Conservation (phyloP, 2,113 vertebrate genomes). For the Sinosuthora webbiana region DNA sequence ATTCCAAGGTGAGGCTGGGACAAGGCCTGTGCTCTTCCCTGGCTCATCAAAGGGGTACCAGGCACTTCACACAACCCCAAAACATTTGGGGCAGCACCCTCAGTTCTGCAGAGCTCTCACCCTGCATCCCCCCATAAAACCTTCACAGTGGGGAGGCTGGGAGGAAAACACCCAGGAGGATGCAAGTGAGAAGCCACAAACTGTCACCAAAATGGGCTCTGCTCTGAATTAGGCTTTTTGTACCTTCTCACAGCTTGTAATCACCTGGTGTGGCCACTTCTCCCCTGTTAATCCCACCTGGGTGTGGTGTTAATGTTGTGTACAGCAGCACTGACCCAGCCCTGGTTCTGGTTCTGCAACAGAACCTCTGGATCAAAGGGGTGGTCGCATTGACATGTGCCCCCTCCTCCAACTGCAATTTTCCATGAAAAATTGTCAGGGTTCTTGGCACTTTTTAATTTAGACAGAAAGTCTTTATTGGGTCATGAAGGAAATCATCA, state of each 20-base stretch:
- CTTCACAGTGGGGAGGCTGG: neutral
- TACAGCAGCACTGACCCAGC: neutral
- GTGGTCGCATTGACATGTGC: neutral
- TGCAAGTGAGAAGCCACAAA: neutral
- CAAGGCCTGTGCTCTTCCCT: neutral
- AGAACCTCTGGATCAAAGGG: neutral
- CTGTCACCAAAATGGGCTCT: neutral
- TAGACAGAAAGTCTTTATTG: slow-evolving; percentile 3
- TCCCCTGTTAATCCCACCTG: neutral
- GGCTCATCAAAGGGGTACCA: neutral
- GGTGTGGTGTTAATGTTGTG: too few species aligned
- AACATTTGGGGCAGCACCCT: neutral
- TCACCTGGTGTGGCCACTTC: neutral
- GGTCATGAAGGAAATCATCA: slow-evolving; percentile 31
- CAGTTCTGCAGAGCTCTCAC: neutral
- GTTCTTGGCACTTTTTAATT: slow-evolving; percentile 33
- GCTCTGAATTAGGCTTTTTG: neutral
- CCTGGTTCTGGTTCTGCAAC: neutral
- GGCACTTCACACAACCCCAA: neutral
- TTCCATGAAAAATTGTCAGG: neutral
- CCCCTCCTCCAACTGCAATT: neutral
- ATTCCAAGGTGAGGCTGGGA: slow-evolving; percentile 88
- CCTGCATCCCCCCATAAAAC: neutral
- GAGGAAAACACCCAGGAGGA: neutral
- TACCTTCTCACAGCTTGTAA: neutral